Base-by-base conservation (phyloP, 2,888 invertebrate genomes). In the Ormia ochracea region DNA sequence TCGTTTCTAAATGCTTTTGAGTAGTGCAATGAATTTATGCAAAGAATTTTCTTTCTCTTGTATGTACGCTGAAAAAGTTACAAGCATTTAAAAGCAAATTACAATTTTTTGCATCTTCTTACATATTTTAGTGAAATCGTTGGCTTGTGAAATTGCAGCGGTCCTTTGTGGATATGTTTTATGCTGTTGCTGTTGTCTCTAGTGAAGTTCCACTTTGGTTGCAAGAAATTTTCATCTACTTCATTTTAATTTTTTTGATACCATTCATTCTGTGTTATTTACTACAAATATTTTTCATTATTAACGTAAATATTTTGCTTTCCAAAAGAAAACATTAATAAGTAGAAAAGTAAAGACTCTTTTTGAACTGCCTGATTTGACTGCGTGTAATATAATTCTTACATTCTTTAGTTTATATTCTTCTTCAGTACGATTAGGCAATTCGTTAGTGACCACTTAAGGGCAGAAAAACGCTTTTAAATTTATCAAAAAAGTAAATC, bases 141-240 rank as follows among this genome's bases (percentile, higher is more conserved):
- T 76, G 43, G 72, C 65, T 73, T 85, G 85, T 86, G 85, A 86
- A 86, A 86, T 84, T 83, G 85, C 85, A 84, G 84, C 84, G 84
- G 84, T 83, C 84, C 83, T 85, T 86, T 85, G 84, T 85, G n/a
- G n/a, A n/a, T n/a, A 83, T 85, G 83, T 85, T 86, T 86, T 85
- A 85, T 86, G 86, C 86, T 86, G 85, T 86, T 58, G 48, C 84
- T 85, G 83, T 84, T 84, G 84, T 83, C 75, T 50, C 82, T 45
- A 59, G 74, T 12, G 33, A 61, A 75, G 74, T 69, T 75, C 33
- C 31, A 52, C 9, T 68, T 52, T 68, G 31, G 41, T 43, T 41
- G 45, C 43, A 48, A 65, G 38, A 28, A 48, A 9, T 14, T 73
- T 63, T 56, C 23, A 38, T 14, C 48, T 21, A 33, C 23, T 63